Percentiles rank a stretch among this genome's conserved stretches.
Evolutionary conservation across 2,797 vertebrate species (phyloP).

Genomic region (Darevskia nairensis): DNA sequence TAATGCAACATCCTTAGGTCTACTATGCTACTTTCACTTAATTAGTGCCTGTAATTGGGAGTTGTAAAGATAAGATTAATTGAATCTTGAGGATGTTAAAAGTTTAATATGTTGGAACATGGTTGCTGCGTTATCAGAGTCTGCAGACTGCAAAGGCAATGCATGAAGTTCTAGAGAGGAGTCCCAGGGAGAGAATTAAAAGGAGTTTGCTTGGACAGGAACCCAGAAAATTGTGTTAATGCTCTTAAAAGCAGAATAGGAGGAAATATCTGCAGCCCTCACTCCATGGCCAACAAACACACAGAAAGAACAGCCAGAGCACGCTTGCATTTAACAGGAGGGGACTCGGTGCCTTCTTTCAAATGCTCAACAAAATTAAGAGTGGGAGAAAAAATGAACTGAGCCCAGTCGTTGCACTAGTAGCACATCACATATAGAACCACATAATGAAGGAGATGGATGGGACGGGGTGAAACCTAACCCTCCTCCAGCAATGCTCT

Average conservation of each 20-base stretch:
- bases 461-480: too few relatives aligned
- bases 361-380: conserved; percentile 13
- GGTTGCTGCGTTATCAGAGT: conserved; percentile 73
- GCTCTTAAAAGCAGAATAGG: conserved; percentile 5
- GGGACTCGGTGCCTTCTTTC: neutral
- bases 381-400: conserved; percentile 30
- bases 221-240: conserved; percentile 49
- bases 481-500: too few relatives aligned
- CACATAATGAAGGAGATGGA: too few relatives aligned
- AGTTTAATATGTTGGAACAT: conserved; percentile 75
- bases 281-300: neutral
- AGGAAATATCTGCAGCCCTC: neutral
- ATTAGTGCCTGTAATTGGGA: conserved; percentile 84
- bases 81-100: conserved; percentile 79
- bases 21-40: conserved; percentile 79
- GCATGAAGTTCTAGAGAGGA: conserved; percentile 24
- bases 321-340: neutral
- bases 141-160: conserved; percentile 63
- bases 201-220: conserved; percentile 42
- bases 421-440: neutral
- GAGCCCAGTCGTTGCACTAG: conserved; percentile 6
- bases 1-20: conserved; percentile 74
- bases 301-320: neutral
- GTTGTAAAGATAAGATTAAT: conserved; percentile 86
- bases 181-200: conserved; percentile 52